These are phyloP conservation scores for Coregonus suidteri DNA, from an alignment of 2,797 vertebrate genomes.

Conservation along the genomic window DNA sequence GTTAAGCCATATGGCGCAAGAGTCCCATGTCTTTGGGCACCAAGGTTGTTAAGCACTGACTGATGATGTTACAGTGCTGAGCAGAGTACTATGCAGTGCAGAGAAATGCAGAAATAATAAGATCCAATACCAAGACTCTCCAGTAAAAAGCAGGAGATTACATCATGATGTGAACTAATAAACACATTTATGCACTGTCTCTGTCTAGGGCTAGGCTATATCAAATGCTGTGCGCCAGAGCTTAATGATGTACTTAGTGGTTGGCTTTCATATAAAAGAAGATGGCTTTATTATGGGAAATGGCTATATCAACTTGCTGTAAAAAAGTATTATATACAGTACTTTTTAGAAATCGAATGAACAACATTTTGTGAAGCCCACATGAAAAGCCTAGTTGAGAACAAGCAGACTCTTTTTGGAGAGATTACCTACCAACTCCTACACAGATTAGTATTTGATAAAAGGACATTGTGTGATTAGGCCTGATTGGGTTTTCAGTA, in stretches of 20 bases:
- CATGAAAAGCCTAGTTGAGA: not conserved
- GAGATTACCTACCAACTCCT: slow-evolving; percentile 6
- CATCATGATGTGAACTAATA: slow-evolving; percentile 35
- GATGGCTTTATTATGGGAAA: slow-evolving; percentile 44
- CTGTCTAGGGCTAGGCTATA: not conserved
- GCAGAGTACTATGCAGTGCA: slow-evolving; percentile 31
- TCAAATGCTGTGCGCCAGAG: not conserved
- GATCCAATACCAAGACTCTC: slow-evolving; percentile 36
- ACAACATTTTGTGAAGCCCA: not conserved
- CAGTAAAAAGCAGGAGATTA: slow-evolving; percentile 52
- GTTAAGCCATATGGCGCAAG: too few relatives aligned
- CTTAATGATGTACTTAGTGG: not conserved
- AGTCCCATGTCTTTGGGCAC: not conserved
- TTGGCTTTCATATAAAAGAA: slow-evolving; percentile 40
- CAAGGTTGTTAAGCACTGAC: slow-evolving; percentile 35
- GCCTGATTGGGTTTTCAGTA: slow-evolving; percentile 3
- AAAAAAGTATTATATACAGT: not conserved
- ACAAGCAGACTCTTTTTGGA: slow-evolving; percentile 10
- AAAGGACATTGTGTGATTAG: slow-evolving; percentile 26
- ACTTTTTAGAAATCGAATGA: not conserved
- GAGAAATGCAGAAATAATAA: slow-evolving; percentile 41
- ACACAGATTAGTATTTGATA: slow-evolving; percentile 9
- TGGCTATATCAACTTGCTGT: not conserved
- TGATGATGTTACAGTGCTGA: slow-evolving; percentile 45
- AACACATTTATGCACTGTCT: not conserved